phyloP scores from a whole-genome alignment of 2,797 vertebrate genomes.

The Vespertilio murinus region DNA sequence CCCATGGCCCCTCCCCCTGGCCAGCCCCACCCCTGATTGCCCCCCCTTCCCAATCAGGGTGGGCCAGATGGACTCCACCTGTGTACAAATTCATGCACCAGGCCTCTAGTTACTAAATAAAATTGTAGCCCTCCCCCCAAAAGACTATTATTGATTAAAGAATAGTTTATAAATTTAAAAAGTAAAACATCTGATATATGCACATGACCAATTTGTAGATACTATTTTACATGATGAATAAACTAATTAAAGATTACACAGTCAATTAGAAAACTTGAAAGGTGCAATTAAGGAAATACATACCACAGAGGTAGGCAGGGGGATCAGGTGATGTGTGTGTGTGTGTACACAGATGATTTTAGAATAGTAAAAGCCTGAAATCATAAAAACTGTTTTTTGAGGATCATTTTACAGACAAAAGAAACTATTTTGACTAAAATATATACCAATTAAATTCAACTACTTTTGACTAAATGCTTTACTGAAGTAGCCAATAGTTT shows the following conservation, averaged over 20 bases:
- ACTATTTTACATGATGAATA: not conserved
- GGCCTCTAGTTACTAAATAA: not conserved
- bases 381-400: not conserved
- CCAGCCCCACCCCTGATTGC: no score
- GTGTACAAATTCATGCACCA: no score
- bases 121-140: not conserved
- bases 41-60: no score
- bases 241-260: not conserved
- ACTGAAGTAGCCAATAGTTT: not conserved
- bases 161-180: constrained; percentile 5
- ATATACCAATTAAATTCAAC: constrained; percentile 15
- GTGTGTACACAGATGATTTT: not conserved
- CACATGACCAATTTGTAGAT: not conserved
- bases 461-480: constrained; percentile 53
- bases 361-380: not conserved
- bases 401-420: constrained; percentile 16
- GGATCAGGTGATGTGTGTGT: not conserved
- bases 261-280: not conserved
- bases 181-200: not conserved
- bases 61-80: no score
- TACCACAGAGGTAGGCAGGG: not conserved
- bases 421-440: not conserved
- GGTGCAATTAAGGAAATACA: not conserved
- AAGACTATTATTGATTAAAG: constrained; percentile 5
- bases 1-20: no score